Percentiles rank a stretch among this genome's conserved stretches.
Evolutionary conservation across 1,140 invertebrate genomes (phyloP).

Genomic region (Nixonia krombeini): DNA sequence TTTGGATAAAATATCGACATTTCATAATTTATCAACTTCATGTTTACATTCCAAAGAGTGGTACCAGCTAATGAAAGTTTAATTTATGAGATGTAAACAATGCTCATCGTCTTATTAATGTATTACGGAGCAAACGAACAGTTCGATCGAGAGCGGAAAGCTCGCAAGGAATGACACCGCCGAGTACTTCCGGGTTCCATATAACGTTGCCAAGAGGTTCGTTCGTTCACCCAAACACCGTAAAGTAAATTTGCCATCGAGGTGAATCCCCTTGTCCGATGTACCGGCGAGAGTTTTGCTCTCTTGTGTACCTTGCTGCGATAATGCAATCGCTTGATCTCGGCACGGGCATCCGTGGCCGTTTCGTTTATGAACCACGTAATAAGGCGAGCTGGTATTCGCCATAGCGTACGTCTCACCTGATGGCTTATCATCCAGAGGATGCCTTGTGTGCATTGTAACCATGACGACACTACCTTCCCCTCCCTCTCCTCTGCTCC

Average conservation of each 20-base stretch:
- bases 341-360: slow-evolving; percentile 22
- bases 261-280: slow-evolving; percentile 11
- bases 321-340: slow-evolving; percentile 54
- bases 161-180: too few species aligned
- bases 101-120: too few species aligned
- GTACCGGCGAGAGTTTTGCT: slow-evolving; percentile 17
- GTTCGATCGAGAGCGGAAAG: too few species aligned
- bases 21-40: too few species aligned
- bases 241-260: slow-evolving; percentile 10
- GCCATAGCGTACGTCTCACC: slow-evolving; percentile 46
- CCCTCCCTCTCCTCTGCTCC: too few species aligned
- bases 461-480: slow-evolving; percentile 65
- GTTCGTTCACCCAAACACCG: slow-evolving; percentile 20
- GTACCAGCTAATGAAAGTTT: too few species aligned
- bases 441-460: slow-evolving; percentile 59
- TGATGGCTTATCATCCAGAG: slow-evolving; percentile 60
- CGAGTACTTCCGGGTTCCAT: slow-evolving; percentile 29
- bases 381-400: slow-evolving; percentile 32
- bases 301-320: slow-evolving; percentile 48
- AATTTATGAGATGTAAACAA: too few species aligned
- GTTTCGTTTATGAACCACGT: slow-evolving; percentile 36
- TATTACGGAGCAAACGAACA: too few species aligned
- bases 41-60: too few species aligned
- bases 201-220: slow-evolving; percentile 1
- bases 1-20: too few species aligned